A percentile compares a stretch with the other conserved stretches of the same genome.
phyloP scores from a whole-genome alignment of 2,888 invertebrate species.

The Yponomeuta plumbellus region DNA sequence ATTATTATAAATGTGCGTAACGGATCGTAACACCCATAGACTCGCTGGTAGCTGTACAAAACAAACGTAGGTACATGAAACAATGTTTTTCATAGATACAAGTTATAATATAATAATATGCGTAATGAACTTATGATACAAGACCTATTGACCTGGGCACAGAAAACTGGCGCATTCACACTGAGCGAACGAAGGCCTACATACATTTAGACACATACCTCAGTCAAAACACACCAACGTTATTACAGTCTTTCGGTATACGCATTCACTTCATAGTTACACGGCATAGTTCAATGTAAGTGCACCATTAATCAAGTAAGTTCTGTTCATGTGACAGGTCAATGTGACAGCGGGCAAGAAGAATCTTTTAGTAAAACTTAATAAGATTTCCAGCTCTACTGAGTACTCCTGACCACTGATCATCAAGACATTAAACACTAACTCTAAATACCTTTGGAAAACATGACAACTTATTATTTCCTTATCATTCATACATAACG shows the following conservation, averaged over 20 bases:
- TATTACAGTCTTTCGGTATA: not conserved
- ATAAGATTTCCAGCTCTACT: not conserved
- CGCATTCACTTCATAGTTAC: not conserved
- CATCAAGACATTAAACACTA: not conserved
- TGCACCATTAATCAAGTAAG: not conserved
- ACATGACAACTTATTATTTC: not conserved
- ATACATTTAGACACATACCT: not conserved
- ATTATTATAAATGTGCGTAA: constrained; percentile 53
- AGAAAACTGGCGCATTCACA: not conserved
- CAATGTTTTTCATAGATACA: constrained; percentile 19
- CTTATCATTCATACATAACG: constrained; percentile 4
- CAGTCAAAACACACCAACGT: not conserved
- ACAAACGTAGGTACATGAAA: constrained; percentile 29
- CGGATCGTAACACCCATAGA: constrained; percentile 48
- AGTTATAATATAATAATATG: not conserved
- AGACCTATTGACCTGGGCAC: not conserved
- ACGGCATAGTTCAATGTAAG: not conserved
- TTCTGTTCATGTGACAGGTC: not conserved
- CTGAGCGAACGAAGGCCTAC: not conserved
- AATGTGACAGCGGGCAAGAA: not conserved
- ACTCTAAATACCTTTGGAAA: constrained; percentile 8
- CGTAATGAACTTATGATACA: not conserved
- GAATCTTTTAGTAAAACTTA: too few species aligned
- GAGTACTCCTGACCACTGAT: not conserved
- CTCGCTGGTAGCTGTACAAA: constrained; percentile 55